These are phyloP conservation scores for Escarpia spicata DNA, from an alignment of 2,888 invertebrate genomes.

Conservation along the genomic window DNA sequence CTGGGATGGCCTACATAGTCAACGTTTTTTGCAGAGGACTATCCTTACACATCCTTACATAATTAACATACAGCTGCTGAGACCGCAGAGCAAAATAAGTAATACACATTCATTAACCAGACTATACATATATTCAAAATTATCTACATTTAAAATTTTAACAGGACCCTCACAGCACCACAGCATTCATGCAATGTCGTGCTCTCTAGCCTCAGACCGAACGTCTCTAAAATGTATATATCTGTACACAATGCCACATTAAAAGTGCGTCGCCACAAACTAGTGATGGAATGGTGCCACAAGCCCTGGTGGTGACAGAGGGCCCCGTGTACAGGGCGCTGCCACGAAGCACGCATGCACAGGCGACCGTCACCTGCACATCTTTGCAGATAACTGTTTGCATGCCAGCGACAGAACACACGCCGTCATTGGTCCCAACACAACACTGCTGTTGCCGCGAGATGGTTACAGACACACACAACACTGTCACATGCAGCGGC, in stretches of 20 bases:
- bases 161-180: background rate
- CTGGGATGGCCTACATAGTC: conserved; percentile 2
- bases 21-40: background rate
- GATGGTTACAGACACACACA: background rate
- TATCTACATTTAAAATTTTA: conserved; percentile 5
- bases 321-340: background rate
- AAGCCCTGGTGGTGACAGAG: background rate
- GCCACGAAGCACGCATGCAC: background rate
- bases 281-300: background rate
- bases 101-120: background rate
- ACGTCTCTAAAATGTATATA: background rate
- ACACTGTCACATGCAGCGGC: background rate
- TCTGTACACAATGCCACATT: background rate
- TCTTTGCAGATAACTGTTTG: background rate
- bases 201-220: background rate
- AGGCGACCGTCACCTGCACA: background rate
- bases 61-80: background rate
- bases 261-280: background rate
- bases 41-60: background rate
- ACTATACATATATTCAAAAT: conserved; percentile 14
- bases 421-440: conserved; percentile 11
- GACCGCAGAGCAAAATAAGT: background rate
- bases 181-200: background rate
- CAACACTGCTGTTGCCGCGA: background rate
- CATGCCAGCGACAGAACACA: background rate